Percentiles rank a stretch among this genome's conserved stretches.
These are phyloP conservation scores for Microctenopoma stevenorrisi DNA, from an alignment of 2,797 vertebrate species.

Conservation along the genomic window DNA sequence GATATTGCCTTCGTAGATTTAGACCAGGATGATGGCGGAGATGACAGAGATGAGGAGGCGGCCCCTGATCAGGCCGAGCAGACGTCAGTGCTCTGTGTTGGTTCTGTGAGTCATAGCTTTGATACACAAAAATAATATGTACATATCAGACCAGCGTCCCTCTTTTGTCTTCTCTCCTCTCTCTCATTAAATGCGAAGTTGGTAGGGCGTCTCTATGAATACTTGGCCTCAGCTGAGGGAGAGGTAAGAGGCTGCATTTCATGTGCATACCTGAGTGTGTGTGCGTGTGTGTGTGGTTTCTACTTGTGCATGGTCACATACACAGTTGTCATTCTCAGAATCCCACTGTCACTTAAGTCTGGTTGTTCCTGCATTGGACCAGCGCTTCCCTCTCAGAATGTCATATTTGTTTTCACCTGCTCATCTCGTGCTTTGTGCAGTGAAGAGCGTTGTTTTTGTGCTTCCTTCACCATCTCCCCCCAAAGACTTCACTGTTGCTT, in stretches of 20 bases:
- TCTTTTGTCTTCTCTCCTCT: constrained; percentile 80
- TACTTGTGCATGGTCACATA: constrained; percentile 69
- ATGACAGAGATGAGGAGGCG: constrained; percentile 51
- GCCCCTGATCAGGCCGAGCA: constrained; percentile 45
- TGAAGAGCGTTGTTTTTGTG: constrained; percentile 60
- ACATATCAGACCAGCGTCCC: constrained; percentile 67
- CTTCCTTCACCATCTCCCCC: constrained; percentile 41
- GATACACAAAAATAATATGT: constrained; percentile 52
- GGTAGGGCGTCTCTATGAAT: constrained; percentile 84
- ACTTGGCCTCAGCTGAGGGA: constrained; percentile 82
- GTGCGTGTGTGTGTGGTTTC: constrained; percentile 26
- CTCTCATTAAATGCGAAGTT: constrained; percentile 85
- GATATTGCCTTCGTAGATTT: constrained; percentile 48
- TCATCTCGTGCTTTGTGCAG: constrained; percentile 62
- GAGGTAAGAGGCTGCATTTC: constrained; percentile 84
- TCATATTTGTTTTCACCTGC: constrained; percentile 49
- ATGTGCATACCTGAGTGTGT: constrained; percentile 54
- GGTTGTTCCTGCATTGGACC: constrained; percentile 57
- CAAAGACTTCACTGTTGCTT: constrained; percentile 59
- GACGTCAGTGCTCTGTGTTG: constrained; percentile 33
- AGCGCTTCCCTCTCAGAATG: constrained; percentile 28
- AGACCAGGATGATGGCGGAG: constrained; percentile 41
- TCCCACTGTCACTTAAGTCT: constrained; percentile 33
- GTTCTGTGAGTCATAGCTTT: constrained; percentile 57
- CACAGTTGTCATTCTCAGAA: constrained; percentile 43